A percentile compares a stretch with the other conserved stretches of the same genome.
Conservation (phyloP, 2,797 vertebrate genomes). For the Leptatherina wallacei region DNA sequence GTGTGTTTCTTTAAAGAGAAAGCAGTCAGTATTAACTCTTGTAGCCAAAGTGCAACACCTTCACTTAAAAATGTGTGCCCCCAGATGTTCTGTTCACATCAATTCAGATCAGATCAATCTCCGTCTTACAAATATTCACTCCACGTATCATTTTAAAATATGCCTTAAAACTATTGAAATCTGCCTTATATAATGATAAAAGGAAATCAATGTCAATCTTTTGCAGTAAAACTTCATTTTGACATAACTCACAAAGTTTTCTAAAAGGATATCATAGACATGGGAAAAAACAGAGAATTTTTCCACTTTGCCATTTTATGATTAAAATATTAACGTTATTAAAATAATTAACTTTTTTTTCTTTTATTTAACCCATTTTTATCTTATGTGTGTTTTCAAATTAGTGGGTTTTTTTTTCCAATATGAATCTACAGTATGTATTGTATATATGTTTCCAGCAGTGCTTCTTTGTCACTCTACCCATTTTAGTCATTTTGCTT, state of each 20-base stretch:
- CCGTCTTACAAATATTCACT: too few relatives aligned
- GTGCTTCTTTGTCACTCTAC: background rate
- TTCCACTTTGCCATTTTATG: background rate
- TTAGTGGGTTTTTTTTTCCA: background rate
- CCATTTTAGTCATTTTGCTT: background rate
- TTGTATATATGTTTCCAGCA: background rate
- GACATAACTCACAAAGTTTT: background rate
- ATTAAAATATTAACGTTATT: background rate
- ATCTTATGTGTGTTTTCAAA: background rate
- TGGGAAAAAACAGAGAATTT: too few relatives aligned
- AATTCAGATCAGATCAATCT: too few relatives aligned
- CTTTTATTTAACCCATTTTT: background rate
- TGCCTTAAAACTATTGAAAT: too few relatives aligned
- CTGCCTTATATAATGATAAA: too few relatives aligned
- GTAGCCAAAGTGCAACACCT: too few relatives aligned
- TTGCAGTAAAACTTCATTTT: background rate
- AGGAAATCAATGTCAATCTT: too few relatives aligned
- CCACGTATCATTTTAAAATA: too few relatives aligned
- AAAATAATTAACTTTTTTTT: background rate
- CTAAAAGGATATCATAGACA: background rate
- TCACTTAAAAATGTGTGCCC: too few relatives aligned
- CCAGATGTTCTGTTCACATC: too few relatives aligned
- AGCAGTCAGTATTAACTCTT: too few relatives aligned
- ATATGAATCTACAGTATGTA: background rate
- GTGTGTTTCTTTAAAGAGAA: too few relatives aligned